Evolutionary conservation across 2,113 vertebrate species (phyloP).

Genomic region (Romanogobio albipinnatus): DNA sequence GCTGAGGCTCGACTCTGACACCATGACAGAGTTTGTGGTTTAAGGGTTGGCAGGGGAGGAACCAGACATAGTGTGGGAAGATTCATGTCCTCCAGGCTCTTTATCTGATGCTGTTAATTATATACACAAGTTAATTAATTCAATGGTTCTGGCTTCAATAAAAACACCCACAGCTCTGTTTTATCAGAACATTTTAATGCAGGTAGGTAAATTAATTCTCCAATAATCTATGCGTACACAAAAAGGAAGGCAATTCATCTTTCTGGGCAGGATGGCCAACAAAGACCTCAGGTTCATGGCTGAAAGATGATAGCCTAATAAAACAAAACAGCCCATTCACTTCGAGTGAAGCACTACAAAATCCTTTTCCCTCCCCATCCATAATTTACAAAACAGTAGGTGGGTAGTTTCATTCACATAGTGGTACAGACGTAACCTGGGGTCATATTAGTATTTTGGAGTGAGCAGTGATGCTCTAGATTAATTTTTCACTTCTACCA

Average conservation of each 20-base stretch:
- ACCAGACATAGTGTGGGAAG: conserved; percentile 3
- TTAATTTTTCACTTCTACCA: background rate
- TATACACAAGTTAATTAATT: background rate
- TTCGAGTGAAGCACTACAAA: background rate
- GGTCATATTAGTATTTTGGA: background rate
- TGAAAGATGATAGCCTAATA: conserved; percentile 31
- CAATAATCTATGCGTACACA: background rate
- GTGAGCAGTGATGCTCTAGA: background rate
- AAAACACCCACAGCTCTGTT: background rate
- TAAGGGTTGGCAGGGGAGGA: background rate
- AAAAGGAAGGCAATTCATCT: conserved; percentile 1
- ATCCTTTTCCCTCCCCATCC: background rate
- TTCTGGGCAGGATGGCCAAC: background rate
- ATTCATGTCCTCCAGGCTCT: background rate
- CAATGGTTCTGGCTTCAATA: background rate
- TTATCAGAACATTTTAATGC: background rate
- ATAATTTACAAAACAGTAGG: background rate
- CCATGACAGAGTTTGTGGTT: background rate
- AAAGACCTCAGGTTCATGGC: background rate
- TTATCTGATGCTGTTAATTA: background rate
- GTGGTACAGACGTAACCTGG: background rate
- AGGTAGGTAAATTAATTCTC: no score
- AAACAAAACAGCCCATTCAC: background rate
- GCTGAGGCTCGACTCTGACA: conserved; percentile 17
- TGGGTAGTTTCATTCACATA: background rate